phyloP scores from a whole-genome alignment of 2,113 vertebrate genomes.

The Copsychus sechellarum region DNA sequence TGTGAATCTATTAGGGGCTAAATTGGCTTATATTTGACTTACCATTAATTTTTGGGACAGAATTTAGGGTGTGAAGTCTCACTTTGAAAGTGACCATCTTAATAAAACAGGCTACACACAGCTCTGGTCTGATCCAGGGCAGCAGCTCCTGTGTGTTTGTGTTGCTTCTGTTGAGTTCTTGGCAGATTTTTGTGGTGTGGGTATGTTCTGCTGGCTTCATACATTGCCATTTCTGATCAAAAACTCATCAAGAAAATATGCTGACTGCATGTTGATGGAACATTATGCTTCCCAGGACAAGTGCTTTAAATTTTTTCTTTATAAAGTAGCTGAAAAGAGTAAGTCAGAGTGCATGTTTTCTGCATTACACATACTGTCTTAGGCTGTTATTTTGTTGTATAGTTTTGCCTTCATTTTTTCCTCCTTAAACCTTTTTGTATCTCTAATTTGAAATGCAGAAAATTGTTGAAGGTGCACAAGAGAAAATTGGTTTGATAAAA shows the following conservation, averaged over 20 bases:
- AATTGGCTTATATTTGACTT: not conserved
- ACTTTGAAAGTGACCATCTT: not conserved
- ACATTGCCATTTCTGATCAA: not conserved
- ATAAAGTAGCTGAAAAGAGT: not conserved
- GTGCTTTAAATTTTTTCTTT: slow-evolving; percentile 1
- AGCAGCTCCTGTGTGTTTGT: not conserved
- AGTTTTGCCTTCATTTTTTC: slow-evolving; percentile 4
- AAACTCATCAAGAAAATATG: slow-evolving; percentile 15
- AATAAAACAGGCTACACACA: not conserved
- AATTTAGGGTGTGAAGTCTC: not conserved
- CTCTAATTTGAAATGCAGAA: slow-evolving; percentile 20
- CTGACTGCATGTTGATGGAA: not conserved
- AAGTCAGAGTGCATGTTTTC: not conserved
- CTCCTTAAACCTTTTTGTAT: slow-evolving; percentile 11
- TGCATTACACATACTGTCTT: not conserved
- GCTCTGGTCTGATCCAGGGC: not conserved
- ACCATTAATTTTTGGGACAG: not conserved
- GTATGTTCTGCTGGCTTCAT: not conserved
- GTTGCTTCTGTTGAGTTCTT: not conserved
- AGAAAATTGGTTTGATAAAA: slow-evolving; percentile 61
- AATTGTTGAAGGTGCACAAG: slow-evolving; percentile 18
- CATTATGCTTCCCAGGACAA: not conserved
- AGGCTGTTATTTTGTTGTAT: not conserved
- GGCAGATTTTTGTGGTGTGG: not conserved
- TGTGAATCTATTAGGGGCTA: not conserved